Evolutionary conservation across 2,113 vertebrate species (phyloP).

Genomic region (Tragelaphus imberbis): DNA sequence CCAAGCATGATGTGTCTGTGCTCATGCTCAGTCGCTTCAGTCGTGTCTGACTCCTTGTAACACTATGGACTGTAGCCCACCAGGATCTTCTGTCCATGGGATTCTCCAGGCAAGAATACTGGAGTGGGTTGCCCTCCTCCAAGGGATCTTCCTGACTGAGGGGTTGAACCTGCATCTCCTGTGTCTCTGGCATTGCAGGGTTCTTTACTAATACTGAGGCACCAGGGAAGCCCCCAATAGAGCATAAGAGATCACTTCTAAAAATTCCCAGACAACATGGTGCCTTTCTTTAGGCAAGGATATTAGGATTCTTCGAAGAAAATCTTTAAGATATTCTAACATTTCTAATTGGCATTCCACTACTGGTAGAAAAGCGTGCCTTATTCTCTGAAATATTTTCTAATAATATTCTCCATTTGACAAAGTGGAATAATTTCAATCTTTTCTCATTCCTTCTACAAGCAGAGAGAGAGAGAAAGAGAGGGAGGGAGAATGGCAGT

Average conservation of each 20-base stretch:
- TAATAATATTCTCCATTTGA: neutral
- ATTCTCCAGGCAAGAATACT: neutral
- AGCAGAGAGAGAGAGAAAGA: neutral
- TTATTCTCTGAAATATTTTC: slow-evolving; percentile 21
- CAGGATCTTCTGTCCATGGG: neutral
- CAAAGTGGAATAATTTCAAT: neutral
- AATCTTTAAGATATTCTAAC: neutral
- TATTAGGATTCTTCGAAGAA: neutral
- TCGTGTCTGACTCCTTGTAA: neutral
- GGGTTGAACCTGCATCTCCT: neutral
- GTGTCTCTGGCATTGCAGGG: neutral
- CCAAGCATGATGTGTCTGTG: neutral
- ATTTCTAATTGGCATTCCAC: neutral
- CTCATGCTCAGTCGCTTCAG: neutral
- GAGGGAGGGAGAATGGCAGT: neutral
- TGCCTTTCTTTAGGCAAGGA: neutral
- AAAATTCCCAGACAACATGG: neutral
- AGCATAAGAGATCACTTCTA: neutral
- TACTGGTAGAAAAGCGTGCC: neutral
- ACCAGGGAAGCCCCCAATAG: neutral
- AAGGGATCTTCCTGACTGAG: neutral
- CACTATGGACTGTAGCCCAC: neutral
- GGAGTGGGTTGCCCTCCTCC: neutral
- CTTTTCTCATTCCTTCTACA: neutral
- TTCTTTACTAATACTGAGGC: neutral